phyloP scores from a whole-genome alignment of 2,888 invertebrate species.

The Cheilosia vernalis region DNA sequence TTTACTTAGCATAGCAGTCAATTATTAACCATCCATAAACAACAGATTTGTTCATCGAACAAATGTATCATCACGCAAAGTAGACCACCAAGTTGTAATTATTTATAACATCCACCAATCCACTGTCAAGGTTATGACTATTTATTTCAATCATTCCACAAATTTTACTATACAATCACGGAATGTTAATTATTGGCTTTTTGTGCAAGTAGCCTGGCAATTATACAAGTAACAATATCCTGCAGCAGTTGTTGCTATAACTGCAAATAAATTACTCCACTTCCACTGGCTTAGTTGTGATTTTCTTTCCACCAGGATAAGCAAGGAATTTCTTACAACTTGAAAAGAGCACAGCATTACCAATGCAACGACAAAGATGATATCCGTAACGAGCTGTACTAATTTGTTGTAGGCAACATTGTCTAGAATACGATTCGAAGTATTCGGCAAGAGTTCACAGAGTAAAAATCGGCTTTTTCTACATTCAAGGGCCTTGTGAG shows the following conservation, averaged over 20 bases:
- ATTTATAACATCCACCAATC: neutral
- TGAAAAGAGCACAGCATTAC: constrained; percentile 7
- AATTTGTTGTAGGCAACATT: constrained; percentile 45
- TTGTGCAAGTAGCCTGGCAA: neutral
- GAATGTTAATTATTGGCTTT: constrained; percentile 2
- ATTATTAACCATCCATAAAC: constrained; percentile 12
- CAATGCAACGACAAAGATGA: constrained; percentile 37
- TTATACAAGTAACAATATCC: constrained; percentile 21
- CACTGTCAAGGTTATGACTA: constrained; percentile 38
- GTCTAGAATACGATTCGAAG: constrained; percentile 34
- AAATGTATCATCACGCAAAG: constrained; percentile 43
- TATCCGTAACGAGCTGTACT: constrained; percentile 33
- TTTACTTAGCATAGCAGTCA: neutral
- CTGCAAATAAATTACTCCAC: neutral
- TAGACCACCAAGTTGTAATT: constrained; percentile 3
- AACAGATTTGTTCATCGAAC: neutral
- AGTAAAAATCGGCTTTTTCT: constrained; percentile 33
- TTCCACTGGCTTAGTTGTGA: neutral
- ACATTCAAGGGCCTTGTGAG: neutral
- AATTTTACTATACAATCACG: constrained; percentile 16
- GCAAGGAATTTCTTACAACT: constrained; percentile 1
- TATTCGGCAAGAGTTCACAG: constrained; percentile 44
- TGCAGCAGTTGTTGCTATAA: neutral
- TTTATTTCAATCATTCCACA: constrained; percentile 2
- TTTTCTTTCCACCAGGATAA: constrained; percentile 7